A percentile compares a stretch with the other conserved stretches of the same genome.
These are phyloP conservation scores for Antheraea assamensis DNA, from an alignment of 2,888 invertebrate species.

Conservation along the genomic window DNA sequence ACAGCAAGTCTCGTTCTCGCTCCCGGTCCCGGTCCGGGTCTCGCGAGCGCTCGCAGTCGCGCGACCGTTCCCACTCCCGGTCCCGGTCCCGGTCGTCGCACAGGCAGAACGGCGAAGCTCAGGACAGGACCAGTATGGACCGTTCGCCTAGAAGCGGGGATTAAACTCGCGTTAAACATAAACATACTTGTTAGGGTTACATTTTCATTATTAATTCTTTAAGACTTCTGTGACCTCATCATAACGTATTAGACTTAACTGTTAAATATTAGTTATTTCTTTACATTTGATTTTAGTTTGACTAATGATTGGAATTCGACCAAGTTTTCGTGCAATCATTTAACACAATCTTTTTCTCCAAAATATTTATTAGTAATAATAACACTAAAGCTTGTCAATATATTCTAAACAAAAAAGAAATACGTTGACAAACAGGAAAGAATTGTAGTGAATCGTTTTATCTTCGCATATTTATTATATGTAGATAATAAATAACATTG, in stretches of 20 bases:
- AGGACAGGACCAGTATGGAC: constrained; percentile 60
- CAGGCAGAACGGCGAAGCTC: constrained; percentile 61
- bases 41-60: constrained; percentile 48
- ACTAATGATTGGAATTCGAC: too few species aligned
- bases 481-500: neutral
- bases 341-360: too few species aligned
- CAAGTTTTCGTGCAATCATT: too few species aligned
- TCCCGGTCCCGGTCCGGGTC: constrained; percentile 40
- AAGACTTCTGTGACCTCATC: neutral
- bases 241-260: neutral
- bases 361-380: too few species aligned
- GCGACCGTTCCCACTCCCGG: constrained; percentile 55
- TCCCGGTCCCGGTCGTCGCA: constrained; percentile 65
- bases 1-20: constrained; percentile 66
- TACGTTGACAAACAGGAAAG: too few species aligned
- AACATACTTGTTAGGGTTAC: constrained; percentile 34
- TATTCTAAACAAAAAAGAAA: too few species aligned
- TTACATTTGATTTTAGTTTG: too few species aligned
- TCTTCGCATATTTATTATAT: too few species aligned
- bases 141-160: constrained; percentile 76
- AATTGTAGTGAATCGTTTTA: too few species aligned
- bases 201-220: constrained; percentile 17
- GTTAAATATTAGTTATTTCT: neutral
- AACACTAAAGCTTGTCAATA: too few species aligned
- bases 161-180: constrained; percentile 35